These are phyloP conservation scores for Cosmorhoe ocellata DNA, from an alignment of 2,888 invertebrate species.

Conservation along the genomic window DNA sequence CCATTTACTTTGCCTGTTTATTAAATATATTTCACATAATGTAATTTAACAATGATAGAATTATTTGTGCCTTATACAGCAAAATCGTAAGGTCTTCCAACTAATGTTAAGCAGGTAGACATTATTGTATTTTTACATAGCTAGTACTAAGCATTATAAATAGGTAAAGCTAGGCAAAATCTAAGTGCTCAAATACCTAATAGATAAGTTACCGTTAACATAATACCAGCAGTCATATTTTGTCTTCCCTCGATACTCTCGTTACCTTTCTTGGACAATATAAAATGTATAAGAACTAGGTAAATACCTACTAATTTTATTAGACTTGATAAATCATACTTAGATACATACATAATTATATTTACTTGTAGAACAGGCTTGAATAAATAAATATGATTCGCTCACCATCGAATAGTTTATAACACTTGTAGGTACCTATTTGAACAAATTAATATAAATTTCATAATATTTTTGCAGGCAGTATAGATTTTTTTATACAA, in stretches of 20 bases:
- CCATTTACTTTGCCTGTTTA: conserved; percentile 46
- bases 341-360: too few species aligned
- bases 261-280: conserved; percentile 60
- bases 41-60: conserved; percentile 32
- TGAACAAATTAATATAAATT: background rate
- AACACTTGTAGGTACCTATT: too few species aligned
- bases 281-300: too few species aligned
- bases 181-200: conserved; percentile 41
- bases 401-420: too few species aligned
- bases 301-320: too few species aligned
- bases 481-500: conserved; percentile 26
- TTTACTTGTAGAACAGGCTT: too few species aligned
- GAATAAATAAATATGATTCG: too few species aligned
- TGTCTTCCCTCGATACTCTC: conserved; percentile 55
- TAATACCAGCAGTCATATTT: conserved; percentile 40
- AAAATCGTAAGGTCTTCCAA: conserved; percentile 77
- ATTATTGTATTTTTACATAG: background rate
- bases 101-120: conserved; percentile 25
- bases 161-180: conserved; percentile 9
- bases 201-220: conserved; percentile 57
- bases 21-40: too few species aligned
- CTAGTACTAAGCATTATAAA: background rate
- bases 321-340: background rate
- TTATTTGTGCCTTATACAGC: conserved; percentile 76
- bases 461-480: conserved; percentile 21